Conservation (phyloP, 2,888 invertebrate genomes). For the Allygus modestus region DNA sequence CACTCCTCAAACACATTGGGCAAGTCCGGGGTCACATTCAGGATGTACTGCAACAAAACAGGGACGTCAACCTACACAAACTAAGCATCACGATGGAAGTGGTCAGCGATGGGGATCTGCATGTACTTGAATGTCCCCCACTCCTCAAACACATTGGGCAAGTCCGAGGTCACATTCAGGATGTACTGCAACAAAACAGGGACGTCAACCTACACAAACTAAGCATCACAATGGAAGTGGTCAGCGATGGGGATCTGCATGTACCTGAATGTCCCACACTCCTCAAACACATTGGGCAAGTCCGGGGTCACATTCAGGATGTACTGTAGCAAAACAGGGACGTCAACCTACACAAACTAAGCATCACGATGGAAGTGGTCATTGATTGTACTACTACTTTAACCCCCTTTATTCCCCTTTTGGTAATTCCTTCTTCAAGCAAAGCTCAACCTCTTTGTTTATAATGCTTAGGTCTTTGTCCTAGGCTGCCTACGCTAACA, state of each 20-base stretch:
- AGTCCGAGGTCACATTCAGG: conserved; percentile 96
- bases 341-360: no score
- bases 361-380: conserved; percentile 54
- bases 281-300: conserved; percentile 96
- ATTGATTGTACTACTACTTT: conserved; percentile 13
- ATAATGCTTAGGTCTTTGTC: no score
- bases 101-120: conserved; percentile 98
- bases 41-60: conserved; percentile 84
- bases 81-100: conserved; percentile 77
- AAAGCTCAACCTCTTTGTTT: no score
- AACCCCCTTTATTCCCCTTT: no score
- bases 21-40: conserved; percentile 97
- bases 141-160: conserved; percentile 96
- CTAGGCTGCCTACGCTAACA: no score
- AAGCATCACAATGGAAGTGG: conserved; percentile 79
- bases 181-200: conserved; percentile 83
- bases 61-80: neutral
- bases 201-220: neutral
- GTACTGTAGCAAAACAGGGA: conserved; percentile 80
- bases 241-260: conserved; percentile 98
- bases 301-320: conserved; percentile 98
- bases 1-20: conserved; percentile 95
- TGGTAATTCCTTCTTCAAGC: no score
- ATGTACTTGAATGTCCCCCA: conserved; percentile 93
- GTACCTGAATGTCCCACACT: conserved; percentile 91